Evolutionary conservation across 2,888 invertebrate species (phyloP), one percentile per base, ranked within the genome.

Genomic region (Auanema freiburgensis): DNA sequence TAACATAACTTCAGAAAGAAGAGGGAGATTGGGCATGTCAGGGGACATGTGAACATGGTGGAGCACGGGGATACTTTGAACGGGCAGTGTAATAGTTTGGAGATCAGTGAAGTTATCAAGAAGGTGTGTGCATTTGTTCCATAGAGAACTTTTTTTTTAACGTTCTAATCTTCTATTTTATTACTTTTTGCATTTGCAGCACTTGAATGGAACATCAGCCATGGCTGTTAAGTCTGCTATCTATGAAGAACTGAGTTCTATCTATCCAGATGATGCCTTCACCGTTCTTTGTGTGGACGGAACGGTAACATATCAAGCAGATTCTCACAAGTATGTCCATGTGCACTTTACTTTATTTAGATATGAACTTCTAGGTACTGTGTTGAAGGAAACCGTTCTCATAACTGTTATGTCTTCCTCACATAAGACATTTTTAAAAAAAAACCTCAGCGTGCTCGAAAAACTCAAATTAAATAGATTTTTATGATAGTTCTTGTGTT

Each of bases 231-330:
- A 61, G 11, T 41, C 61, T 16, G 66, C 67, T 14, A 71, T 71
- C 40, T 69, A 63, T 52, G 65, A 69, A 40, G 71, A 71, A 14
- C 50, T 71, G 4, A 67, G 69, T 23, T 63, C 69, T 2, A 59
- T 60, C 3, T 71, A 65, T 56, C 71, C 71, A 23, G 71, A 71
- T 5, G 66, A 60, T 6, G 12, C 64, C 43, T 67, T 71, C 54
- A 71, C 71, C 1, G 71, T 71, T 2, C 59, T 71, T 10, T 71
- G 71, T 24, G 44, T 63, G 3, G 69, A 71, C 49, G 64, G 66
- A 0, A 63, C 69, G 1, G 58, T 65, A 25, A 67, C 66, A n/a
- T 71, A 67, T 56, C 69, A 71, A 59, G 71, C 71, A 5, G 67
- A 71, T 16, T 59, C 69, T 4, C 57, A 55, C 12, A 56, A 61